Base-by-base conservation (phyloP, 2,888 invertebrate species). In the Craniophora ligustri region DNA sequence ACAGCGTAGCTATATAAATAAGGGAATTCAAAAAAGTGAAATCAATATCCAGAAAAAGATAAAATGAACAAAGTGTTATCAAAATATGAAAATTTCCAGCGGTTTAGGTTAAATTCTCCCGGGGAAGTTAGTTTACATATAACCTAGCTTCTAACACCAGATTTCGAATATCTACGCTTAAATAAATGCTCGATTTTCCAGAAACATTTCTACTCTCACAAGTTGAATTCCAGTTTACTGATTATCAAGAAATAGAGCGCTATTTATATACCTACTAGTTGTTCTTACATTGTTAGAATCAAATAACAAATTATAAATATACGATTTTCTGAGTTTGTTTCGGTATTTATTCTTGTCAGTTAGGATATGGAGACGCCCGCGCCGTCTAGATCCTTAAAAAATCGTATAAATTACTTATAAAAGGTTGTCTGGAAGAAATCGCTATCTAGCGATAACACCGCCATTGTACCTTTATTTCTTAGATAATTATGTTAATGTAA, bases 41-140 rank as follows among this genome's bases (percentile, higher is more conserved):
- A 41, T 36, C 47, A 38, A 58, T 62, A 47, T 53, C 28, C 21
- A 57, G 45, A 28, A 26, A 48, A 54, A 35, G 26, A 31, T 42
- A 38, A 42, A 35, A 48, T 38, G 34, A 40, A 32, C 40, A 28
- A 51, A 38, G 31, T 34, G 15, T 21, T 42, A 48, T 50, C n/a
- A 47, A 42, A 53, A 39, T 53, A 59, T 55, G 13, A 18, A 41
- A 49, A 44, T 51, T 16, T 6, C 8, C 7, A 21, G 14, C 1
- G 23, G 34, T 38, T 64, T 60, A 44, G 30, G 23, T 40, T 19
- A 36, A 55, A 41, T 8, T 47, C 16, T 13, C n/a, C 14, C 36
- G 1, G n/a, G 30, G 4, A 11, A 42, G 15, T 46, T 46, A 34
- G 61, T 61, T 51, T 46, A 16, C 28, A 45, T 49, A 10, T 15